Evolutionary conservation across 2,797 vertebrate species (phyloP).

Genomic region (Crax fasciolata): DNA sequence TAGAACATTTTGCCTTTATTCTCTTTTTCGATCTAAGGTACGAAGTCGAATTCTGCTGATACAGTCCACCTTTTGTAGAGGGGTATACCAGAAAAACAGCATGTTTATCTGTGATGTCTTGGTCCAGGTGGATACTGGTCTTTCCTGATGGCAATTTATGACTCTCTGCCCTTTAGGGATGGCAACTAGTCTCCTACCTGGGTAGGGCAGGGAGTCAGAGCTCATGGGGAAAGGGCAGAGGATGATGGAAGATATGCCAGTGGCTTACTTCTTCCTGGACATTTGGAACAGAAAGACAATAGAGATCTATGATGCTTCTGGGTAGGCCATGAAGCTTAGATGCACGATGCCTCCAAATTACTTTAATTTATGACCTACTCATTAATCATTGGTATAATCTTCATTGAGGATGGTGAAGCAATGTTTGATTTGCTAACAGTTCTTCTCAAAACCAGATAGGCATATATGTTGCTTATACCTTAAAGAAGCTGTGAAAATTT

Average conservation of each 20-base stretch:
- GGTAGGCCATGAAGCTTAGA: neutral
- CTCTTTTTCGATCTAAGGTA: neutral
- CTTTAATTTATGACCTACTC: neutral
- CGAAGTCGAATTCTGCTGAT: neutral
- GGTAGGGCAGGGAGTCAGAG: neutral
- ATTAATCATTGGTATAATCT: neutral
- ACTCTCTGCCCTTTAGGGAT: neutral
- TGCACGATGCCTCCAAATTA: neutral
- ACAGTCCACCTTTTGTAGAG: neutral
- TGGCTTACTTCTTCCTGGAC: neutral
- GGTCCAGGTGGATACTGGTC: neutral
- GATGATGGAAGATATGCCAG: neutral
- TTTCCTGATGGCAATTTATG: neutral
- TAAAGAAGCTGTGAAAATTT: neutral
- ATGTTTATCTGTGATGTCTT: neutral
- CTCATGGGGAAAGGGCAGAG: neutral
- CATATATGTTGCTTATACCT: neutral
- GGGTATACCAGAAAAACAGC: neutral
- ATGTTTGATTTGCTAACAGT: neutral
- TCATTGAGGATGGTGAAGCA: neutral
- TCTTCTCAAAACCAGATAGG: neutral
- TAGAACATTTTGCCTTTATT: constrained; percentile 5
- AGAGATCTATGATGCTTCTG: neutral
- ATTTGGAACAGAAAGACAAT: neutral
- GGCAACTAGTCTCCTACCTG: neutral